Evolutionary conservation across 2,888 invertebrate genomes (phyloP).

Genomic region (Tromatobia lineatoria): DNA sequence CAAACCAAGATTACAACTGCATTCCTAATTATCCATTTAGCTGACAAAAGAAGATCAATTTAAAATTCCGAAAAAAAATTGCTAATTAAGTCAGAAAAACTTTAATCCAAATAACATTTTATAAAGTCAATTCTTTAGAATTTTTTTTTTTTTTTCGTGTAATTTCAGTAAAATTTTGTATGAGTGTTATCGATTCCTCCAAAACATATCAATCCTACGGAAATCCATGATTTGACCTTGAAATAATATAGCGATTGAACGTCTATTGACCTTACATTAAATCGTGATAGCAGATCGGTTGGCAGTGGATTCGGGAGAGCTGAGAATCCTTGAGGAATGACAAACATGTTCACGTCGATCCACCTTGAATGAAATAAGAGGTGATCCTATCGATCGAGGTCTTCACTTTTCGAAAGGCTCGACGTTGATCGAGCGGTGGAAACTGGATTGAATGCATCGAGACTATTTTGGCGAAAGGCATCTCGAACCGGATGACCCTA

Average conservation of each 20-base stretch:
- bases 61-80: not conserved
- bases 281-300: conserved; percentile 37
- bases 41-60: not conserved
- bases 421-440: conserved; percentile 41
- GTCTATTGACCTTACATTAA: conserved; percentile 18
- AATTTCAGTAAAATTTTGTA: not conserved
- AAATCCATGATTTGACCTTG: conserved; percentile 16
- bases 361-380: not conserved
- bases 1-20: too few species aligned
- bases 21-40: not conserved
- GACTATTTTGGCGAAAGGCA: conserved; percentile 53
- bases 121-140: not conserved
- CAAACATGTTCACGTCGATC: conserved; percentile 10
- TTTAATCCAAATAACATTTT: not conserved
- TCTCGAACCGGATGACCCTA: conserved; percentile 41
- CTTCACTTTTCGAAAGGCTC: conserved; percentile 12
- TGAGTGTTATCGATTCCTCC: conserved; percentile 5
- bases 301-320: conserved; percentile 36
- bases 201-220: not conserved
- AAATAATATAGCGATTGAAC: conserved; percentile 15
- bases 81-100: not conserved
- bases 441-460: conserved; percentile 19
- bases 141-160: not conserved
- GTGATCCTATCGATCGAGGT: conserved; percentile 19
- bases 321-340: conserved; percentile 16